Evolutionary conservation across 2,888 invertebrate genomes (phyloP).

Genomic region (Patella depressa): DNA sequence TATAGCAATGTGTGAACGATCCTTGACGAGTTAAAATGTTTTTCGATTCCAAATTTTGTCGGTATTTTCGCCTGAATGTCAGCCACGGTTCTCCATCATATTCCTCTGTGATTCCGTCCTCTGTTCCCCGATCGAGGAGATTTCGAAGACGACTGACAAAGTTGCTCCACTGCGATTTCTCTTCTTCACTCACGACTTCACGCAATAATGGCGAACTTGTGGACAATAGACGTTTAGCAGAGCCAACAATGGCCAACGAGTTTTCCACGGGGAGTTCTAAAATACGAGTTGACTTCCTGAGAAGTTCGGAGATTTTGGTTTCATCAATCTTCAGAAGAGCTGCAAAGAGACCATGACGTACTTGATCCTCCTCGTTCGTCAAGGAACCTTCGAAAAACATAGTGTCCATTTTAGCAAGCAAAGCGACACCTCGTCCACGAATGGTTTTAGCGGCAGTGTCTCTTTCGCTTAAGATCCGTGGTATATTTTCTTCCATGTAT

Average conservation of each 20-base stretch:
- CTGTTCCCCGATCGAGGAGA: slow-evolving; percentile 29
- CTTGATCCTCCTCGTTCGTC: slow-evolving; percentile 34
- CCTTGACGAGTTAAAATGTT: background rate
- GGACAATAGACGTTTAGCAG: slow-evolving; percentile 38
- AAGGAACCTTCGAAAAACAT: slow-evolving; percentile 53
- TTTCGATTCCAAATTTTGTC: slow-evolving; percentile 22
- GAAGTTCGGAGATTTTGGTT: slow-evolving; percentile 23
- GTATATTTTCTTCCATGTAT: slow-evolving; percentile 54
- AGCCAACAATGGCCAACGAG: slow-evolving; percentile 33
- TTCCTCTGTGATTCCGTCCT: slow-evolving; percentile 39
- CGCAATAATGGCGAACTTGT: slow-evolving; percentile 31
- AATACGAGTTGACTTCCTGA: slow-evolving; percentile 26
- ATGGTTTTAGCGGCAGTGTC: slow-evolving; percentile 44
- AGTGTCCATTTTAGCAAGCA: slow-evolving; percentile 47
- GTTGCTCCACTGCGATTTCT: slow-evolving; percentile 37
- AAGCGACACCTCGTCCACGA: slow-evolving; percentile 43
- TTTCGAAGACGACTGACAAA: slow-evolving; percentile 26
- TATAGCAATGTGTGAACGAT: background rate
- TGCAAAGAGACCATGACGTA: slow-evolving; percentile 39
- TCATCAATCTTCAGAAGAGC: slow-evolving; percentile 39
- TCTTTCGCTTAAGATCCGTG: slow-evolving; percentile 41
- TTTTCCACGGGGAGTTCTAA: slow-evolving; percentile 31
- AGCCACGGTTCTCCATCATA: slow-evolving; percentile 45
- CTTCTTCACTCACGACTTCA: slow-evolving; percentile 33
- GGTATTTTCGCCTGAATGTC: slow-evolving; percentile 37